These are phyloP conservation scores for Trichopria drosophilae DNA, from an alignment of 2,888 invertebrate genomes.

Conservation along the genomic window DNA sequence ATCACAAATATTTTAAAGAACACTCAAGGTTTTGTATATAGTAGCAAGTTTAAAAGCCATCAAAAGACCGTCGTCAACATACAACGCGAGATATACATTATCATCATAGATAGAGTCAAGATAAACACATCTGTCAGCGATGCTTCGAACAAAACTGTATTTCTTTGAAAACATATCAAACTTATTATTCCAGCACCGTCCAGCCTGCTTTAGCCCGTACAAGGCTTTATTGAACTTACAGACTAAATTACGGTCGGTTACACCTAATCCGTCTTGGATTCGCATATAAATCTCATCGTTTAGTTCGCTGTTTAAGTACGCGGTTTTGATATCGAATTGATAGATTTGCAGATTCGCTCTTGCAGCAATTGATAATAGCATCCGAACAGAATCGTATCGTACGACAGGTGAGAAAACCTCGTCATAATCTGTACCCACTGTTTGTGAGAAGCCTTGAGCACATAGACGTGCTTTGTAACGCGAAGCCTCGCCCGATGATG, in stretches of 20 bases:
- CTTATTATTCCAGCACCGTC: conserved; percentile 16
- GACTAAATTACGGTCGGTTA: background rate
- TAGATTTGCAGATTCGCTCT: background rate
- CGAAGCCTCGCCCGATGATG: background rate
- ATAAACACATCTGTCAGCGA: conserved; percentile 13
- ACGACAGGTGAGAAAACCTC: conserved; percentile 11
- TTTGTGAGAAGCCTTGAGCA: conserved; percentile 11
- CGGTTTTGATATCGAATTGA: conserved; percentile 11
- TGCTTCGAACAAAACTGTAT: background rate
- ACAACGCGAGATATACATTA: conserved; percentile 9
- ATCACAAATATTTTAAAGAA: conserved; percentile 8
- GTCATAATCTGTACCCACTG: conserved; percentile 6
- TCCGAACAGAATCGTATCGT: conserved; percentile 10
- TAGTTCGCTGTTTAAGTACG: conserved; percentile 3
- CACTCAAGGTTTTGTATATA: conserved; percentile 6
- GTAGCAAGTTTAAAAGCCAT: background rate
- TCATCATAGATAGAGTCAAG: background rate
- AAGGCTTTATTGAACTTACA: conserved; percentile 7
- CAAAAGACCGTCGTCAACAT: conserved; percentile 15
- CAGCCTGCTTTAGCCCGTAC: conserved; percentile 13
- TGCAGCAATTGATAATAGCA: conserved; percentile 7
- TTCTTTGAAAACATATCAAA: conserved; percentile 7
- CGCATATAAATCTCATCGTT: conserved; percentile 11
- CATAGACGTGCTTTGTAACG: conserved; percentile 11
- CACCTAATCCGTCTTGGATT: background rate